phyloP scores from a whole-genome alignment of 1,140 invertebrate species.

The Dinoponera quadriceps region DNA sequence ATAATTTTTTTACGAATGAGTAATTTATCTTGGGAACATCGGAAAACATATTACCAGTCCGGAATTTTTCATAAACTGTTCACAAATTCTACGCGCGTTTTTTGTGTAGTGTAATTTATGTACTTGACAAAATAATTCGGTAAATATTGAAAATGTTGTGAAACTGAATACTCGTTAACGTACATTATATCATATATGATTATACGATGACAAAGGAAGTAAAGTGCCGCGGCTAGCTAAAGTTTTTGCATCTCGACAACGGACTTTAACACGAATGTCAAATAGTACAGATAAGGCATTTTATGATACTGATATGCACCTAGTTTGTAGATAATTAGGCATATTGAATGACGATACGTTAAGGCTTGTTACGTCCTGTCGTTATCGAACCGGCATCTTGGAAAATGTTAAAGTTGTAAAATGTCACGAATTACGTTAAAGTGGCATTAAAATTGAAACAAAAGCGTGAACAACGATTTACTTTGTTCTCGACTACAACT shows the following conservation, averaged over 20 bases:
- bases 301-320: neutral
- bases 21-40: neutral
- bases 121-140: too few relatives aligned
- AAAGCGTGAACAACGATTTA: neutral
- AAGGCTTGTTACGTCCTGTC: neutral
- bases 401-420: neutral
- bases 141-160: too few relatives aligned
- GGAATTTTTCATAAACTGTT: neutral
- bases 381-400: neutral
- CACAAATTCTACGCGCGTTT: neutral
- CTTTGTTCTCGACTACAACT: neutral
- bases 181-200: neutral
- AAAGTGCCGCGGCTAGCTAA: constrained; percentile 2
- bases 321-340: constrained; percentile 12
- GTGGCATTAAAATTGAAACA: constrained; percentile 2
- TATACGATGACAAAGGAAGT: neutral
- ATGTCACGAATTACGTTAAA: neutral
- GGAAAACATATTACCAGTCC: neutral
- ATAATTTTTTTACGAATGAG: neutral
- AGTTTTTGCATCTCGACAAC: constrained; percentile 34
- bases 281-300: constrained; percentile 15
- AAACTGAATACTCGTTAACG: too few relatives aligned
- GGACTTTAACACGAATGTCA: constrained; percentile 2
- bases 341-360: constrained; percentile 8
- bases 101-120: too few relatives aligned